Base-by-base conservation (phyloP, 2,113 vertebrate species). In the Anthoscopus minutus region DNA sequence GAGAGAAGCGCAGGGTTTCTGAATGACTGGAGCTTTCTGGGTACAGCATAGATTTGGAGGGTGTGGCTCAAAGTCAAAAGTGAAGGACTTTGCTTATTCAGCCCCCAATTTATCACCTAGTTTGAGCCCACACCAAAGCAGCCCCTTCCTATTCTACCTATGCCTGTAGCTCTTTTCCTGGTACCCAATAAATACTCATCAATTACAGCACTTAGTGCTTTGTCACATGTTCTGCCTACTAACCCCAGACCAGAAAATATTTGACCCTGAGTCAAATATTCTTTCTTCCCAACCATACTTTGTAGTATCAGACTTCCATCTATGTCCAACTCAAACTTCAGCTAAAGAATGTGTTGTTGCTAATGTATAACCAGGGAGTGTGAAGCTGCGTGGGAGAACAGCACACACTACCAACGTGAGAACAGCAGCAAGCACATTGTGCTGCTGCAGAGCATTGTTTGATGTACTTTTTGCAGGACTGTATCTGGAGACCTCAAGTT, bases 281-380 rank as follows among this genome's bases (percentile, higher is more conserved):
- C 76, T 79, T 93, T 92, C 71, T 90, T 51, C 37, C 37, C 54
- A 77, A 18, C 58, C 0, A 2, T 61, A 95, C 84, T 93, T 96
- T 80, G 48, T 64, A 86, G 76, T 91, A 85, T 70, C 76, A 14
- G 50, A 60, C 86, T 69, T 84, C 95, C 86, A 70, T 80, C 93
- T 92, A 89, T 8, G 1, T 88, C 94, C 64, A 82, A 69, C 62
- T 86, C 92, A 89, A 89, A 95, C 79, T 31, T 84, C 54, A 93
- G 66, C 69, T 86, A 84, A 97, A 95, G 96, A 96, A 97, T 96
- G 94, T 78, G 81, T 83, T 5, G 2, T n/a, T 62, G 89, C 91
- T 97, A 94, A 96, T 96, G 50, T 95, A 93, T 95, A 97, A 96
- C 96, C 84, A 94, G 86, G 76, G 91, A 91, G 86, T 79, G 85